These are phyloP conservation scores for Lasius platythorax DNA, from an alignment of 2,888 invertebrate genomes.

Conservation along the genomic window DNA sequence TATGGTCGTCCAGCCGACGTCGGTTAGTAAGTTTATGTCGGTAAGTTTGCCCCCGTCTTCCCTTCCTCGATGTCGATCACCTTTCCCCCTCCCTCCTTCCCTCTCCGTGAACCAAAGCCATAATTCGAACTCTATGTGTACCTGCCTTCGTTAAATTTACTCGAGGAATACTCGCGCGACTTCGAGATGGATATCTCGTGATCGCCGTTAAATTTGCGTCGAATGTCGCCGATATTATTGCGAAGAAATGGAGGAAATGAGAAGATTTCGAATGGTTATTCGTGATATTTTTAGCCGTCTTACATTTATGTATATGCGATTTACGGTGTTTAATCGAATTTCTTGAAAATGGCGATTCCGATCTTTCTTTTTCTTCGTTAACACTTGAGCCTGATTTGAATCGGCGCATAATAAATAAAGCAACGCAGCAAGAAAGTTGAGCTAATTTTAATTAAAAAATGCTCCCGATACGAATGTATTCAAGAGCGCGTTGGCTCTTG, in stretches of 20 bases:
- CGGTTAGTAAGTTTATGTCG: slow-evolving; percentile 62
- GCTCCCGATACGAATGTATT: slow-evolving; percentile 33
- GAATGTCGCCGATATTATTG: background rate
- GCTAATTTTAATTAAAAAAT: slow-evolving; percentile 51
- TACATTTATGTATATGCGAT: background rate
- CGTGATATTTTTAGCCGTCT: background rate
- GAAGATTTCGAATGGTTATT: background rate
- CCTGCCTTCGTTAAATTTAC: slow-evolving; percentile 52
- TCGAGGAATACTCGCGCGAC: slow-evolving; percentile 45
- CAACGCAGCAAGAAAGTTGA: background rate
- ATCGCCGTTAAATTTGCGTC: slow-evolving; percentile 9
- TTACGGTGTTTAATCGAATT: slow-evolving; percentile 15
- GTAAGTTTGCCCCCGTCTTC: slow-evolving; percentile 46
- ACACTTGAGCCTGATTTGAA: background rate
- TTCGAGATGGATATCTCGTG: background rate
- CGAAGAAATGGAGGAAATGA: background rate
- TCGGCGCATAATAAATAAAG: slow-evolving; percentile 26
- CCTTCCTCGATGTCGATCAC: background rate
- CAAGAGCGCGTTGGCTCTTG: slow-evolving; percentile 3
- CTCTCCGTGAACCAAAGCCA: slow-evolving; percentile 6
- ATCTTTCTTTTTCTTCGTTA: background rate
- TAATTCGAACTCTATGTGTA: slow-evolving; percentile 16
- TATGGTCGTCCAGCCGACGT: slow-evolving; percentile 61
- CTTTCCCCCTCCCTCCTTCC: background rate
- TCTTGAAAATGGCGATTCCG: background rate